Percentiles rank a stretch among this genome's conserved stretches.
Evolutionary conservation across 2,888 invertebrate species (phyloP).

Genomic region (Adela reaumurella): DNA sequence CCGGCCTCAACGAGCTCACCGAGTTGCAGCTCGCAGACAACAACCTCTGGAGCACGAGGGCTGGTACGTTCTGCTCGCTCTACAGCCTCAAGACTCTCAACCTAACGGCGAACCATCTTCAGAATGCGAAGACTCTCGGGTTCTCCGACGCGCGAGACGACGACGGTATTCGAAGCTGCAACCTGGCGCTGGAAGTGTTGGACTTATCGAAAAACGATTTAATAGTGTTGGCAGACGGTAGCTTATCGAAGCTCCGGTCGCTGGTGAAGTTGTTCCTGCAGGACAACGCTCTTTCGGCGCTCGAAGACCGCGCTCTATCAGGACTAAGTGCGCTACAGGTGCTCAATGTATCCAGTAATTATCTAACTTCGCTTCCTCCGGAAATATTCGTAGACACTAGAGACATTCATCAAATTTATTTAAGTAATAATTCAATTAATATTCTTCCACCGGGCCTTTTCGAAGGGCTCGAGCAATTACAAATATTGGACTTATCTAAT

Average conservation of each 20-base stretch:
- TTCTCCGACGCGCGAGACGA: conserved; percentile 66
- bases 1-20: conserved; percentile 63
- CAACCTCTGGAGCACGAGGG: conserved; percentile 73
- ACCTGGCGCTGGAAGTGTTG: conserved; percentile 63
- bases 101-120: conserved; percentile 72
- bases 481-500: conserved; percentile 66
- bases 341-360: conserved; percentile 77
- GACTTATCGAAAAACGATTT: conserved; percentile 75
- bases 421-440: conserved; percentile 73
- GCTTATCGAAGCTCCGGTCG: conserved; percentile 65
- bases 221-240: conserved; percentile 64
- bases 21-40: conserved; percentile 70
- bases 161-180: conserved; percentile 63
- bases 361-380: conserved; percentile 69
- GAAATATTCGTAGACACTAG: conserved; percentile 67
- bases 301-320: conserved; percentile 69
- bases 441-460: conserved; percentile 72
- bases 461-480: conserved; percentile 66
- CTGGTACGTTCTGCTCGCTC: conserved; percentile 68
- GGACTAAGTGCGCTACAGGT: conserved; percentile 65
- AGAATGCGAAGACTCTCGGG: conserved; percentile 70
- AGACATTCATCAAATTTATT: conserved; percentile 63
- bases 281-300: conserved; percentile 70
- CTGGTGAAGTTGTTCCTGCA: conserved; percentile 66
- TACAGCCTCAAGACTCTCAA: conserved; percentile 68